Evolutionary conservation across 92 coral and sea anemone species (phyloP).

Genomic region (Parazoanthus darwini): DNA sequence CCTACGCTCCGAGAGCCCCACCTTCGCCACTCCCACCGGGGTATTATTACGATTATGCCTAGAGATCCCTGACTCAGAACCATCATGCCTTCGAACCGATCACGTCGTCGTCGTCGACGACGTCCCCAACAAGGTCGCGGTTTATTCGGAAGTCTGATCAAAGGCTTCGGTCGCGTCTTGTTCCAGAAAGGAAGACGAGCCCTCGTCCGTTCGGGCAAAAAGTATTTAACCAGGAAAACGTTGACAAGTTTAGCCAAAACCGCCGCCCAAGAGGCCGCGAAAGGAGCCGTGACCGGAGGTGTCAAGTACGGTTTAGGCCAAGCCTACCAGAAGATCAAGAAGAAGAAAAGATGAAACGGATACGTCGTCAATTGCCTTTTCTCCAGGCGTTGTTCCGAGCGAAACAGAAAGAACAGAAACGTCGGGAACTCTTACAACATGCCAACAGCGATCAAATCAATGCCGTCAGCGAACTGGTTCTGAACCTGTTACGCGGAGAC

Average conservation of each 20-base stretch:
- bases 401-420: background rate
- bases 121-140: background rate
- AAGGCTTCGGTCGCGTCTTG: conserved; percentile 2
- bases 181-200: no score
- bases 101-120: conserved; percentile 16
- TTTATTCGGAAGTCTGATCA: conserved; percentile 10
- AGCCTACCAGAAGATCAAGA: background rate
- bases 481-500: conserved; percentile 14
- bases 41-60: no score
- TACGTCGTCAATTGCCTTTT: background rate
- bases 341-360: conserved; percentile 11
- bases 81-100: background rate
- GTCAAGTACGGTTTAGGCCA: background rate
- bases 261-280: no score
- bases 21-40: background rate
- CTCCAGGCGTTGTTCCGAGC: conserved; percentile 6
- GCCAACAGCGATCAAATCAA: no score
- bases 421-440: background rate
- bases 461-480: background rate
- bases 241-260: background rate
- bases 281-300: conserved; percentile 10
- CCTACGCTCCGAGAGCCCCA: background rate
- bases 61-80: no score
- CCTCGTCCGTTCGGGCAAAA: no score
- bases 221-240: background rate